Conservation (phyloP, 2,888 invertebrate genomes). For the Pocota personata region DNA sequence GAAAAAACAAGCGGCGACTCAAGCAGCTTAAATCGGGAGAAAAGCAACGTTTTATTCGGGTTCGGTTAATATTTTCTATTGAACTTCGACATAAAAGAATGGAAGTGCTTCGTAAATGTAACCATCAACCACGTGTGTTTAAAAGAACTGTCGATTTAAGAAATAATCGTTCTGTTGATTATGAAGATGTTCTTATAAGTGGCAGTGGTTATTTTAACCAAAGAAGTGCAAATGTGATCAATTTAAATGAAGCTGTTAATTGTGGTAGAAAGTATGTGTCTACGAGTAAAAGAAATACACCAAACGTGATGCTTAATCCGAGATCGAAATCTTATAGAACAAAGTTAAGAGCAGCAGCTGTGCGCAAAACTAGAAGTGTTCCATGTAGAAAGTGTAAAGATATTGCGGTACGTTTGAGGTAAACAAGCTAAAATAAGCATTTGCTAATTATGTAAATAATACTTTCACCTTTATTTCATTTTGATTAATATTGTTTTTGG, state of each 20-base stretch:
- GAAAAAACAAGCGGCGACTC: slow-evolving; percentile 80
- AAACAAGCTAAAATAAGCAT: slow-evolving; percentile 43
- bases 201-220: slow-evolving; percentile 77
- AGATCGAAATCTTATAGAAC: slow-evolving; percentile 16
- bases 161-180: slow-evolving; percentile 23
- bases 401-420: slow-evolving; percentile 80
- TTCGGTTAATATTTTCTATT: slow-evolving; percentile 87
- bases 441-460: neutral
- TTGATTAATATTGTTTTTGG: no score
- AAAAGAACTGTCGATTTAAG: slow-evolving; percentile 74
- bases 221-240: slow-evolving; percentile 58
- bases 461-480: neutral
- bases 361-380: slow-evolving; percentile 75
- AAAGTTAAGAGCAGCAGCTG: slow-evolving; percentile 2
- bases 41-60: slow-evolving; percentile 84
- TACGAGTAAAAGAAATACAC: slow-evolving; percentile 1
- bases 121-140: slow-evolving; percentile 79
- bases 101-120: slow-evolving; percentile 79
- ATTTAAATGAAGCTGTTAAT: neutral
- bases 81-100: slow-evolving; percentile 84
- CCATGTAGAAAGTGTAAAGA: slow-evolving; percentile 81
- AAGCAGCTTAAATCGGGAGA: slow-evolving; percentile 79
- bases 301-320: neutral
- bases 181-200: slow-evolving; percentile 45
- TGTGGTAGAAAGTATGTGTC: slow-evolving; percentile 7